Evolutionary conservation across 2,888 invertebrate genomes (phyloP), one percentile per base, ranked within the genome.

Genomic region (Athalia rosae): DNA sequence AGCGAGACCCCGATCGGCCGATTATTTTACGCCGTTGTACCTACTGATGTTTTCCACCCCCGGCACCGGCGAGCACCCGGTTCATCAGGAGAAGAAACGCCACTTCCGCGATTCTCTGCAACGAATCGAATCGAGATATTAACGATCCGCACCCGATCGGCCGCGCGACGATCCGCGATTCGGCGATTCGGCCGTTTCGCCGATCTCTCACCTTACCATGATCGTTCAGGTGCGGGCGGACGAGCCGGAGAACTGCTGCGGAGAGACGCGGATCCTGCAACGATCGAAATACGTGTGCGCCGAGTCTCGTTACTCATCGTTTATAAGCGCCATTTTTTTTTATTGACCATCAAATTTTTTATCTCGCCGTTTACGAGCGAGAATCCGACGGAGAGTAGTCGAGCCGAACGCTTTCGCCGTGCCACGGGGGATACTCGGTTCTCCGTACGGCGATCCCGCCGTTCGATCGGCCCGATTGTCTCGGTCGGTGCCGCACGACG

Each of bases 31-130:
- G 58, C 7, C n/a, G 5, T 69, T 28, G 61, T 79, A 87, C 87
- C 83, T 81, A 89, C 89, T 86, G 79, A 66, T 79, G 86, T 76
- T 84, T 80, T 3, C 83, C 83, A 28, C 80, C 81, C 66, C 78
- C 81, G 63, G 82, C 82, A 62, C 79, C 79, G n/a, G 79, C 79
- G 4, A 79, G 50, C 28, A 82, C 66, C 76, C 80, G 77, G 45
- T 79, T 79, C 47, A 83, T 63, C 9, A 84, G 76, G 50, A 83
- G 67, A 6, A 87, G 71, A 13, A 85, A 66, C 11, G 84, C 53
- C 13, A 84, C 78, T 13, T 78, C 62, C 45, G 81, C 50, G 58
- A 84, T 64, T 78, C 50, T 81, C 84, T 86, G 80, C 4, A 82
- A n/a, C n/a, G n/a, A 84, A 80, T 50, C 63, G 13, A 61, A 61